phyloP scores from a whole-genome alignment of 2,113 vertebrate genomes.

The Hiodon tergisus region DNA sequence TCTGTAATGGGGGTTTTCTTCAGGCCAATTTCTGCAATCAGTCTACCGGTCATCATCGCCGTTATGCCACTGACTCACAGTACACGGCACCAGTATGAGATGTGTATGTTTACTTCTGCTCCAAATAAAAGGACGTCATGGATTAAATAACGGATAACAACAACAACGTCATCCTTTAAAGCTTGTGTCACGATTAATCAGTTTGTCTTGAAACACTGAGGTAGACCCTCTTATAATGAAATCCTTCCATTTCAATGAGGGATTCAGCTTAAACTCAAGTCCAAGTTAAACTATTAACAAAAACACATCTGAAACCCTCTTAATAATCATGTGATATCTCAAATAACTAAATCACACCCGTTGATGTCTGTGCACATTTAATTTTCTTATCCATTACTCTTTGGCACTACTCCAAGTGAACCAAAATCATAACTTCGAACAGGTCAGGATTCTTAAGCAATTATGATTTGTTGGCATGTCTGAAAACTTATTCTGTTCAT shows the following conservation, averaged over 20 bases:
- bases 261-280: not conserved
- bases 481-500: not conserved
- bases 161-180: not conserved
- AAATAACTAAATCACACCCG: too few relatives aligned
- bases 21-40: too few relatives aligned
- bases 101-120: not conserved
- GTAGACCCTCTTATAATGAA: not conserved
- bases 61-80: too few relatives aligned
- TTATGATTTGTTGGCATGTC: not conserved
- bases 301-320: not conserved
- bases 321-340: too few relatives aligned
- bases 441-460: not conserved
- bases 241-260: not conserved
- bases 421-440: not conserved
- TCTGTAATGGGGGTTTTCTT: too few relatives aligned
- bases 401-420: not conserved
- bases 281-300: too few relatives aligned
- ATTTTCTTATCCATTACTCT: not conserved
- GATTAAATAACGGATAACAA: not conserved
- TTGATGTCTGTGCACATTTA: not conserved
- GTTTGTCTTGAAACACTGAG: not conserved
- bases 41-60: too few relatives aligned
- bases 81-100: not conserved
- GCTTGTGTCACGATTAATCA: not conserved
- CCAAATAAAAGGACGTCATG: not conserved